phyloP scores from a whole-genome alignment of 2,888 invertebrate genomes.

The Leptothorax acervorum region DNA sequence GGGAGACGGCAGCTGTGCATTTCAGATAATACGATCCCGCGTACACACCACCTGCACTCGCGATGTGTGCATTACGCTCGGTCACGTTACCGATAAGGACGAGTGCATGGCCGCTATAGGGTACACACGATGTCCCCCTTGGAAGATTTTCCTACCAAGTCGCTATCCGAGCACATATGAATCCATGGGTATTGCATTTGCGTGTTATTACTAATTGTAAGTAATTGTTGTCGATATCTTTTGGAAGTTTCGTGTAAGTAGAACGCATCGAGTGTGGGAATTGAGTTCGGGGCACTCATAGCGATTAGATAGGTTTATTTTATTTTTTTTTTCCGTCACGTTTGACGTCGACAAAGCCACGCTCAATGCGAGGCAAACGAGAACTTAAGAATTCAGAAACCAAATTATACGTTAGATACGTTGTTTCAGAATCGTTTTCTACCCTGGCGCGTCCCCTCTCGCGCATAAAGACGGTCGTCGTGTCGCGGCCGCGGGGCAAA shows the following conservation, averaged over 20 bases:
- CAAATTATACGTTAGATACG: slow-evolving; percentile 55
- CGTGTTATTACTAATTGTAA: neutral
- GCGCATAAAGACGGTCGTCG: slow-evolving; percentile 39
- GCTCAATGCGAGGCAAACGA: slow-evolving; percentile 17
- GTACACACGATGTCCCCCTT: slow-evolving; percentile 55
- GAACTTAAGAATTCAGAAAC: slow-evolving; percentile 32
- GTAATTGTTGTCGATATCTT: neutral
- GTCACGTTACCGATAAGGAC: slow-evolving; percentile 76
- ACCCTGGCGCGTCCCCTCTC: slow-evolving; percentile 52
- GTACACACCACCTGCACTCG: slow-evolving; percentile 61
- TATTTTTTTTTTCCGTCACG: neutral
- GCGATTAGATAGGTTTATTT: neutral
- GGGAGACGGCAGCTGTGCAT: slow-evolving; percentile 82
- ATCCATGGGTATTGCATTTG: neutral
- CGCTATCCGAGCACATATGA: neutral
- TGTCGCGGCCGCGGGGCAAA: slow-evolving; percentile 65
- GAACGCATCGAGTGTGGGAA: neutral
- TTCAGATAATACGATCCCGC: slow-evolving; percentile 79
- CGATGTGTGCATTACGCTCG: slow-evolving; percentile 73
- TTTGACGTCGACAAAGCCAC: neutral
- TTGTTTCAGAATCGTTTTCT: slow-evolving; percentile 25
- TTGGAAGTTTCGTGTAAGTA: no score
- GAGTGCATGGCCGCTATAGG: slow-evolving; percentile 42
- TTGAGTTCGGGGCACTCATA: neutral
- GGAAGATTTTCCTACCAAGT: slow-evolving; percentile 52